phyloP scores from a whole-genome alignment of 2,113 vertebrate species.

The Craseonycteris thonglongyai region DNA sequence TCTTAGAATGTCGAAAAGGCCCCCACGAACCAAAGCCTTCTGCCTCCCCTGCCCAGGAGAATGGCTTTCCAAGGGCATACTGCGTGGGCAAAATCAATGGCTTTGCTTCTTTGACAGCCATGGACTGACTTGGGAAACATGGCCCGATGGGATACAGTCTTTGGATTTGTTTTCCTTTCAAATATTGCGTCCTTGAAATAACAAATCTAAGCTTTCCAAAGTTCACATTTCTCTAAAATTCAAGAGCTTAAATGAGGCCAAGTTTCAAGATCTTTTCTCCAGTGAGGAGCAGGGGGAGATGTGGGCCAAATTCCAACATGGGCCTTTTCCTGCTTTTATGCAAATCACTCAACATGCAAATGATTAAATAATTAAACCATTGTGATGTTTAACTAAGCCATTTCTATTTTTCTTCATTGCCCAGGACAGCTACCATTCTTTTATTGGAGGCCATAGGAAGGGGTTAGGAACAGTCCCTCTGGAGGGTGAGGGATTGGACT shows the following conservation, averaged over 20 bases:
- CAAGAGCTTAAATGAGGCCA: not conserved
- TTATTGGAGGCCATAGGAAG: not conserved
- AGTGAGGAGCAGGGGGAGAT: not conserved
- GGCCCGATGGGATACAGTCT: not conserved
- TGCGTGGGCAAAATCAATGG: not conserved
- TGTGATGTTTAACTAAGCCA: conserved; percentile 53
- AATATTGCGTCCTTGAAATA: conserved; percentile 40
- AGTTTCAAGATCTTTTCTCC: conserved; percentile 7
- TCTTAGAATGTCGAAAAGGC: not conserved
- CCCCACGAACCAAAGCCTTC: not conserved
- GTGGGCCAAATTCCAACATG: conserved; percentile 50
- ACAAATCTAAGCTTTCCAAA: conserved; percentile 47
- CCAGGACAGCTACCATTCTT: conserved; percentile 33
- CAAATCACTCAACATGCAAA: conserved; percentile 70
- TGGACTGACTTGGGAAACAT: not conserved
- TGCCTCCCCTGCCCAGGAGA: not conserved
- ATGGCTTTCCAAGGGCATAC: not conserved
- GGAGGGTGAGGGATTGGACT: not conserved
- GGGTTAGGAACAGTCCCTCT: not conserved
- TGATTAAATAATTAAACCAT: conserved; percentile 67
- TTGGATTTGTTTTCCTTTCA: conserved; percentile 55
- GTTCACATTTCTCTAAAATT: conserved; percentile 27
- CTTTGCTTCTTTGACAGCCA: not conserved
- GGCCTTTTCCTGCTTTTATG: conserved; percentile 66
- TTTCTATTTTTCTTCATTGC: conserved; percentile 45